phyloP scores from a whole-genome alignment of 2,113 vertebrate genomes.

The Dasyprocta punctata region DNA sequence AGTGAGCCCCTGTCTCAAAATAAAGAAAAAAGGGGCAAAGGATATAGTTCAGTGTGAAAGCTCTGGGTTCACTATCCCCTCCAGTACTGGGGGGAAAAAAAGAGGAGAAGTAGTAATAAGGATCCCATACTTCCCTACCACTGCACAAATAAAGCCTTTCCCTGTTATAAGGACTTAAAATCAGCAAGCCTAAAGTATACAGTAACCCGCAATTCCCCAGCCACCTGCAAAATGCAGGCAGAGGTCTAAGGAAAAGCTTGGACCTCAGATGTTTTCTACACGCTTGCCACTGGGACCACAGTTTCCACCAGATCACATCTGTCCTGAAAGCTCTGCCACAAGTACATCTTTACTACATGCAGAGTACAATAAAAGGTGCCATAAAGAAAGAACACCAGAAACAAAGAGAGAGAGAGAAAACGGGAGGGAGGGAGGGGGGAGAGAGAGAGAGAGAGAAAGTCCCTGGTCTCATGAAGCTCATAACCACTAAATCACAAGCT shows the following conservation, averaged over 20 bases:
- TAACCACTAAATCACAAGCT: not conserved
- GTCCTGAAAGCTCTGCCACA: not conserved
- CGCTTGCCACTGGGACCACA: constrained; percentile 14
- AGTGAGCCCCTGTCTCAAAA: not conserved
- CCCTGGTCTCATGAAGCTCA: not conserved
- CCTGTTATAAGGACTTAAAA: not conserved
- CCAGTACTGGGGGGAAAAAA: not conserved
- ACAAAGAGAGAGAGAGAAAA: not conserved
- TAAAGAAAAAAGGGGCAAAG: not conserved
- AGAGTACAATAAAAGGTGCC: not conserved
- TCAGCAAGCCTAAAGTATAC: not conserved
- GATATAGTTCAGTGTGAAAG: not conserved
- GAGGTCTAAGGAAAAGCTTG: constrained; percentile 30
- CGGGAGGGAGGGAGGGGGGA: too few relatives aligned
- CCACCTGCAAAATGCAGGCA: not conserved
- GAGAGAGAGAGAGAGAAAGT: not conserved
- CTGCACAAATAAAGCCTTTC: not conserved
- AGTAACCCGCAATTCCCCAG: not conserved
- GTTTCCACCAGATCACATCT: constrained; percentile 48
- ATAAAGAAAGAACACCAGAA: not conserved
- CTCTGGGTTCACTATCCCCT: not conserved
- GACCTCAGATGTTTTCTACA: not conserved
- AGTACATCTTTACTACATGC: not conserved
- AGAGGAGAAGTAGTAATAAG: not conserved
- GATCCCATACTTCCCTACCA: too few relatives aligned